phyloP scores from a whole-genome alignment of 1,140 invertebrate species.

The Cydia fagiglandana region DNA sequence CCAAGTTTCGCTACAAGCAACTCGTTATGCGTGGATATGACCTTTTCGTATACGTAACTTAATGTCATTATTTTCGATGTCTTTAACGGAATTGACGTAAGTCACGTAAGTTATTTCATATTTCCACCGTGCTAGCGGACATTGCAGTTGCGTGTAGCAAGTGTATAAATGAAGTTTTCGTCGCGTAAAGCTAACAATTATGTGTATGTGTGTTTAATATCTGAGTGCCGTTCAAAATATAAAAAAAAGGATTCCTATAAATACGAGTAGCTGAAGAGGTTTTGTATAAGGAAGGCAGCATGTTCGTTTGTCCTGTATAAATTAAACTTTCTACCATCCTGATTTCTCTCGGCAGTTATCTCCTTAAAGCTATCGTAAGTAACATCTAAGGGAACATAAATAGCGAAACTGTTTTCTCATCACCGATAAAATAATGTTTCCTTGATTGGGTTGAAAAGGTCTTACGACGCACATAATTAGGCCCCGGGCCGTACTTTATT shows the following conservation, averaged over 20 bases:
- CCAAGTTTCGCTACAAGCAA: constrained; percentile 36
- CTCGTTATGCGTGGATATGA: constrained; percentile 39
- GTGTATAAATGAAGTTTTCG: not conserved
- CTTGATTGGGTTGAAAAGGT: constrained; percentile 24
- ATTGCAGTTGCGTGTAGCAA: constrained; percentile 18
- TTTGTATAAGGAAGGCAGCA: not conserved
- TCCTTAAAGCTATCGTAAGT: constrained; percentile 7
- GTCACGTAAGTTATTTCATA: not conserved
- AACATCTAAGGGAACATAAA: constrained; percentile 25
- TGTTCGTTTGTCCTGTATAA: not conserved
- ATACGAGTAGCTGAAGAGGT: not conserved
- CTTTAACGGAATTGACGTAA: constrained; percentile 8
- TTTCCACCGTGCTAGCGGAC: not conserved
- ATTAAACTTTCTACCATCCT: constrained; percentile 8
- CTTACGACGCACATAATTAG: constrained; percentile 25
- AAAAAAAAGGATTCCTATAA: not conserved
- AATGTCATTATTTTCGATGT: constrained; percentile 27
- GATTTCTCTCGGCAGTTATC: not conserved
- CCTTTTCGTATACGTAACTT: constrained; percentile 37
- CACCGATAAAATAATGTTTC: constrained; percentile 28
- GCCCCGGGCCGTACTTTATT: not conserved
- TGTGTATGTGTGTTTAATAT: not conserved
- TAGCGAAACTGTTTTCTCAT: constrained; percentile 12
- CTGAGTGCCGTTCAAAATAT: not conserved
- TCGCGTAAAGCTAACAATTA: not conserved